Evolutionary conservation across 2,888 invertebrate species (phyloP).

Genomic region (Augiades crinisus): DNA sequence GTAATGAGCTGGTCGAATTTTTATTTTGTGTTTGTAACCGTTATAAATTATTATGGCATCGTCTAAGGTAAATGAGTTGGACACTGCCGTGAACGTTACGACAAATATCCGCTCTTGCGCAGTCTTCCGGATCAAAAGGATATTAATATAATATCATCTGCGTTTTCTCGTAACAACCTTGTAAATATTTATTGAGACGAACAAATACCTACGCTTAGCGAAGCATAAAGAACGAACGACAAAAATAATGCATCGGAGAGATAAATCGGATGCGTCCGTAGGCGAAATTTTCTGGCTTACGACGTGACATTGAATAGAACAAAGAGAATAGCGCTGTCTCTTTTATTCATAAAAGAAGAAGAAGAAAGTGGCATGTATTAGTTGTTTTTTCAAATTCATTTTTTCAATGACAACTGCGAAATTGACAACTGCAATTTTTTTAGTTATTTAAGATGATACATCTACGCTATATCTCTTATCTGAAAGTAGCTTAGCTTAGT

Average conservation of each 20-base stretch:
- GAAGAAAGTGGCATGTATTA: too few species aligned
- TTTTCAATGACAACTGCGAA: too few species aligned
- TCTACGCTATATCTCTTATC: too few species aligned
- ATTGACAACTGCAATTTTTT: too few species aligned
- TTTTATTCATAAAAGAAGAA: too few species aligned
- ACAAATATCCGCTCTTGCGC: slow-evolving; percentile 23
- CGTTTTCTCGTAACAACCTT: slow-evolving; percentile 12
- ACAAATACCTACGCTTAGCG: background rate
- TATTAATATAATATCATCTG: slow-evolving; percentile 19
- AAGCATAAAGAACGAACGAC: background rate
- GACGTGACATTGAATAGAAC: too few species aligned
- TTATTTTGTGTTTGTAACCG: slow-evolving; percentile 65
- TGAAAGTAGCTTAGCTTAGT: too few species aligned
- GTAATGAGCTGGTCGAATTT: slow-evolving; percentile 69
- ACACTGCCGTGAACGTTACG: slow-evolving; percentile 39
- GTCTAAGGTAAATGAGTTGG: slow-evolving; percentile 48
- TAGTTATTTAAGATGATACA: too few species aligned
- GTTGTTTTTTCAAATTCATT: too few species aligned
- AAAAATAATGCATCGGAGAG: background rate
- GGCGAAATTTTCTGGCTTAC: too few species aligned
- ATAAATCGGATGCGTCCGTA: too few species aligned
- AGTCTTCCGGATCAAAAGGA: slow-evolving; percentile 24
- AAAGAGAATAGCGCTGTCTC: too few species aligned
- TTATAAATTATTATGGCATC: slow-evolving; percentile 65
- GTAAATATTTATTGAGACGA: slow-evolving; percentile 14